These are phyloP conservation scores for Cryptomyrus ogoouensis DNA, from an alignment of 2,113 vertebrate genomes.

Conservation along the genomic window DNA sequence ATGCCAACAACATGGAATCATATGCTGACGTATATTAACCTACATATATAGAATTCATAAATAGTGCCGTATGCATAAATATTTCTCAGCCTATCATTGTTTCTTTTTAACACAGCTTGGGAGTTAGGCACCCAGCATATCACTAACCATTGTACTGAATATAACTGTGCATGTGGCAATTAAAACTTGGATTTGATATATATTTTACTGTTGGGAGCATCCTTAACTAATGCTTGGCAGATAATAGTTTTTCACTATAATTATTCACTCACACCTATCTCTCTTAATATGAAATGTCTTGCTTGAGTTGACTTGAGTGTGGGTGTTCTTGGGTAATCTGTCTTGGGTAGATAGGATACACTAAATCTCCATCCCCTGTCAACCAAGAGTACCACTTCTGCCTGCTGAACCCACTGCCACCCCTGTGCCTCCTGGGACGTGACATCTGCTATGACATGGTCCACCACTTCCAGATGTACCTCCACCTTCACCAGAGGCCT, in stretches of 20 bases:
- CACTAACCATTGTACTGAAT: background rate
- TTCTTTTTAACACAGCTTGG: background rate
- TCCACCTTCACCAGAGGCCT: constrained; percentile 62
- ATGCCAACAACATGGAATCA: background rate
- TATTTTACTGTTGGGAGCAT: background rate
- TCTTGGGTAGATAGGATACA: constrained; percentile 64
- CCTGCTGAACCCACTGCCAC: constrained; percentile 9
- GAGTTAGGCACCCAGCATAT: background rate
- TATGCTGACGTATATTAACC: background rate
- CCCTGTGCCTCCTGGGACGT: constrained; percentile 65
- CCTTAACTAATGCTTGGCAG: background rate
- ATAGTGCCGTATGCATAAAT: background rate
- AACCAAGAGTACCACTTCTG: background rate
- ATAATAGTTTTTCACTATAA: background rate
- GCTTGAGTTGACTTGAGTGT: constrained; percentile 32
- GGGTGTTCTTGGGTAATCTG: constrained; percentile 29
- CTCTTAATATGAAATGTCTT: background rate
- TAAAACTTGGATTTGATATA: background rate
- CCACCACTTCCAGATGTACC: constrained; percentile 77
- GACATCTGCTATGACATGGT: constrained; percentile 73
- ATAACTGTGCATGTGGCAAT: background rate
- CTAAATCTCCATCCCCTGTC: background rate
- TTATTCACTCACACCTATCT: background rate
- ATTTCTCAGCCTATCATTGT: background rate
- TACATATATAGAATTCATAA: background rate